Base-by-base conservation (phyloP, 2,113 vertebrate genomes). In the Lota lota region DNA sequence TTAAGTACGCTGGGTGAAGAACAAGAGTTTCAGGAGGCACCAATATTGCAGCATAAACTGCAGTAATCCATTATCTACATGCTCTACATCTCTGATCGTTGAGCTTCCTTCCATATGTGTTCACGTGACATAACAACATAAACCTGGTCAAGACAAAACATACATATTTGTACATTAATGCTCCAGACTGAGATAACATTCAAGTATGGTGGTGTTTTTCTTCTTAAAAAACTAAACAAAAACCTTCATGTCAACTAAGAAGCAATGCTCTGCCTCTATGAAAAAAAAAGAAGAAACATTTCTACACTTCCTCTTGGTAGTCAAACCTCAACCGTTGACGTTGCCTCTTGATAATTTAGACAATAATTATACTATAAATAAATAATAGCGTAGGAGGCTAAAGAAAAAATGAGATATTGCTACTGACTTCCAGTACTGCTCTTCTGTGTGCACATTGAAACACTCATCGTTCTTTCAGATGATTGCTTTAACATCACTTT, bases 291-390 rank as follows among this genome's bases (percentile, higher is more conserved):
- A 22, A 51, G 66, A 78, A 71, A 51, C 66, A 61, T 81, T 60
- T 70, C 53, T 58, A 40, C 82, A 72, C 72, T 69, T 72, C 81
- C 76, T 85, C 89, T 83, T 85, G 88, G 85, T 87, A 83, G 75
- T 88, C 73, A 75, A 66, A 85, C 82, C 86, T 88, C 82, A 86
- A 80, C 79, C 80, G 70, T 84, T 85, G 82, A 82, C 85, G 83
- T 85, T 87, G 88, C 85, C 85, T 81, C 71, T 6, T 72, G 63
- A 82, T 83, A 73, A 67, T 79, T 80, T 62, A 83, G 70, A 81
- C 78, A 83, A 81, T 63, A 64, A 88, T 78, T 81, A 82, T 69
- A 83, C 63, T 64, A 71, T 75, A 77, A 88, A 86, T 79, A 86
- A 89, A 86, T 86, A 74, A 63, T 19, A 82, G 83, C 69, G 76